Evolutionary conservation across 2,888 invertebrate genomes (phyloP), one percentile per base, ranked within the genome.

Genomic region (Bimastos eiseni): DNA sequence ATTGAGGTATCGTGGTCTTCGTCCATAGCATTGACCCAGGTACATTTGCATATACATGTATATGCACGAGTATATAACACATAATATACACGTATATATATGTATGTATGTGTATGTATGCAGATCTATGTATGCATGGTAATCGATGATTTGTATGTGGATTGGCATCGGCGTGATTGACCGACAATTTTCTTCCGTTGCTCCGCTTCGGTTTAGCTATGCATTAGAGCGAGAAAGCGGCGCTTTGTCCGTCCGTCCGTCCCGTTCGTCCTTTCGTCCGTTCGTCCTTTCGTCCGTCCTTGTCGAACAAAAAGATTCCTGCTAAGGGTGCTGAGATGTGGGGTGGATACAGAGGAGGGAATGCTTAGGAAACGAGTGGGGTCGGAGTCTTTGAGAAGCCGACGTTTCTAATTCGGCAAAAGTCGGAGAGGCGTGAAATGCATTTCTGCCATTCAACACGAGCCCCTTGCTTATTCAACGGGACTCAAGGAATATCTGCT

Each of bases 381-480:
- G 70, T 70, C 30, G 30, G 13, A 70, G 70, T 70, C 70, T 70
- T 70, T 70, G 70, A 70, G 49, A 2, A 21, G 44, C 6, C 44
- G 70, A 70, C n/a, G 70, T 13, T 70, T 70, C 70, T 70, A 70
- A 70, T 70, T 70, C 70, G 70, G 70, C n/a, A 70, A 30, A 70
- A 70, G 70, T 70, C 70, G 11, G 8, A 70, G 70, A 70, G 70
- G 70, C 70, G 70, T 70, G 70, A 70, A 70, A 70, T 70, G 70
- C 70, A 70, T 70, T 70, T 70, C n/a, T 70, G 70, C 70, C 70
- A 70, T 70, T 70, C 70, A 70, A 70, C 70, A 11, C 70, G 70
- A 70, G 70, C 11, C 0, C 30, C 70, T 41, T 6, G 30, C 70
- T 70, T n/a, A 70, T 70, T 30, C 30, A 0, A 70, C 0, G 70